A percentile compares a stretch with the other conserved stretches of the same genome.
These are phyloP conservation scores for Abramis brama DNA, from an alignment of 2,113 vertebrate species.

Conservation along the genomic window DNA sequence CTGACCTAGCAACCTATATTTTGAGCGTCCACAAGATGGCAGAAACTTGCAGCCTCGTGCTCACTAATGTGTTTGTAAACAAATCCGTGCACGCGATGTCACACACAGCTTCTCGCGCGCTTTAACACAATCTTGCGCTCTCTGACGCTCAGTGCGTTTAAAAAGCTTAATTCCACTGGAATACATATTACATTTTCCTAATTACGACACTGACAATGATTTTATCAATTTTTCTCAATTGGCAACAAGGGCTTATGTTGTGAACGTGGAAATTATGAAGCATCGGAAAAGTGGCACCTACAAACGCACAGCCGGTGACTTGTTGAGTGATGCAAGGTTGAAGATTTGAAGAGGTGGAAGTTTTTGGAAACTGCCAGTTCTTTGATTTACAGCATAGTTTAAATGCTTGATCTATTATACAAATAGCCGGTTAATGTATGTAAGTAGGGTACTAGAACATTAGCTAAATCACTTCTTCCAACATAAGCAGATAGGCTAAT, in stretches of 20 bases:
- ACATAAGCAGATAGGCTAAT: neutral
- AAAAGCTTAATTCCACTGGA: conserved; percentile 3
- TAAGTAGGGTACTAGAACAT: neutral
- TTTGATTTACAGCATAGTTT: neutral
- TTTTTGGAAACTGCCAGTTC: conserved; percentile 29
- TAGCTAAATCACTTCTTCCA: neutral
- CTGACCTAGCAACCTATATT: conserved; percentile 49
- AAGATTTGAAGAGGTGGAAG: neutral
- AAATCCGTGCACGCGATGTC: conserved; percentile 68
- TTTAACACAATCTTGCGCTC: neutral
- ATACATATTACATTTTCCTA: conserved; percentile 30
- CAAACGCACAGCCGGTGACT: neutral
- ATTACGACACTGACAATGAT: conserved; percentile 42
- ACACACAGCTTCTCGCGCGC: conserved; percentile 21
- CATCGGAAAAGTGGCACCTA: conserved; percentile 27
- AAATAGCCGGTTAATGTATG: neutral
- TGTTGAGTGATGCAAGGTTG: neutral
- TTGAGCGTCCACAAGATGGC: conserved; percentile 56
- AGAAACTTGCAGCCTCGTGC: conserved; percentile 34
- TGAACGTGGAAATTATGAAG: conserved; percentile 50
- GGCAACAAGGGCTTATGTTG: neutral
- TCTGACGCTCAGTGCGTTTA: neutral
- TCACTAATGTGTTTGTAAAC: conserved; percentile 77
- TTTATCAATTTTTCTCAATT: conserved; percentile 18
- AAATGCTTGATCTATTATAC: neutral